Evolutionary conservation across 1,140 invertebrate genomes (phyloP).

Genomic region (Stegodyphus dumicola): DNA sequence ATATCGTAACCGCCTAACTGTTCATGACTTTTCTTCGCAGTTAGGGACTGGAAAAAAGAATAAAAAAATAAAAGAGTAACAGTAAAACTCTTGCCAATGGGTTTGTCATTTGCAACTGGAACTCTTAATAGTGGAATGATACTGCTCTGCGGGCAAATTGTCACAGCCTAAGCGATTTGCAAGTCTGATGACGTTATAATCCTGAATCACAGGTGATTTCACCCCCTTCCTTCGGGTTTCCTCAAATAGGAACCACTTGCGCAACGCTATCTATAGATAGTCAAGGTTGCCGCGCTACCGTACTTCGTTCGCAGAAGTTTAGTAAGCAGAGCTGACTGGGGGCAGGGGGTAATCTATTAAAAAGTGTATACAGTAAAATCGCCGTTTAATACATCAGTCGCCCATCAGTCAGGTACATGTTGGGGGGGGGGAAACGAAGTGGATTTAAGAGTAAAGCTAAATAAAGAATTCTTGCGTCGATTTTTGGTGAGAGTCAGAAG

Average conservation of each 20-base stretch:
- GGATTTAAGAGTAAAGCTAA: not conserved
- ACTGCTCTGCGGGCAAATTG: not conserved
- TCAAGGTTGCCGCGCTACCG: not conserved
- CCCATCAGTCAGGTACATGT: not conserved
- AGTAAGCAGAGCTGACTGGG: not conserved
- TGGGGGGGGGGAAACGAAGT: not conserved
- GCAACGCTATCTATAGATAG: not conserved
- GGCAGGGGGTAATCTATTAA: not conserved
- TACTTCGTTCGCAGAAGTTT: not conserved
- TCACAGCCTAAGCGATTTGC: not conserved
- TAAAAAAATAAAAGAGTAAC: not conserved
- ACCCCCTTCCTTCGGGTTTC: not conserved
- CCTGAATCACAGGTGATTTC: not conserved
- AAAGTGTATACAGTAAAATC: not conserved
- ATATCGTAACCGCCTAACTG: too few relatives aligned
- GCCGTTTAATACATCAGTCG: not conserved
- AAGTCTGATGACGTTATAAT: not conserved
- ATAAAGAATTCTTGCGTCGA: not conserved
- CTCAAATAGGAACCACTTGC: not conserved
- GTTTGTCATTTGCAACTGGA: not conserved
- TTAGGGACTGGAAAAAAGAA: not conserved
- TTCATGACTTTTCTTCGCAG: too few relatives aligned
- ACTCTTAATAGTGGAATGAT: not conserved
- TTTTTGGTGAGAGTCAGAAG: too few relatives aligned
- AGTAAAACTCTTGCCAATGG: not conserved